phyloP scores from a whole-genome alignment of 2,888 invertebrate genomes.

The Patella depressa region DNA sequence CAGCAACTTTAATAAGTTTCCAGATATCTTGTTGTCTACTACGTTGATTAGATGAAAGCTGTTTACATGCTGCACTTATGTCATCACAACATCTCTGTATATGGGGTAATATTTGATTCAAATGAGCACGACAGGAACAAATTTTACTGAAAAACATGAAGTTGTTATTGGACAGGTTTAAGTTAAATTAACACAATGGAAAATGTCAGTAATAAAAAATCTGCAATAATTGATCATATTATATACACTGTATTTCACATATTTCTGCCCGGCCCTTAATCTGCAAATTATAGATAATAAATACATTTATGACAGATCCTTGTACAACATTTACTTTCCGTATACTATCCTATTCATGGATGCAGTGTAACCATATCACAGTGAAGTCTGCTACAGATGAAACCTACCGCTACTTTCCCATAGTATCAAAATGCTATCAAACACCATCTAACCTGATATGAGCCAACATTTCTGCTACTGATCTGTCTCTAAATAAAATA shows the following conservation, averaged over 20 bases:
- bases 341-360: no score
- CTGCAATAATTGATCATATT: neutral
- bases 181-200: neutral
- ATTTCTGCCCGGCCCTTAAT: neutral
- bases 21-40: constrained; percentile 62
- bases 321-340: no score
- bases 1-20: constrained; percentile 56
- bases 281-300: neutral
- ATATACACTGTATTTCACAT: neutral
- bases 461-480: constrained; percentile 54
- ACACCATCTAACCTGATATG: constrained; percentile 50
- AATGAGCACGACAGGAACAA: constrained; percentile 47
- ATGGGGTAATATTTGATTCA: constrained; percentile 47
- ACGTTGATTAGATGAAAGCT: constrained; percentile 53
- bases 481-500: constrained; percentile 51
- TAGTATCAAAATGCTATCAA: no score
- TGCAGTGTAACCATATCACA: no score
- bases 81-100: constrained; percentile 48
- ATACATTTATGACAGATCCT: no score
- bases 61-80: constrained; percentile 42
- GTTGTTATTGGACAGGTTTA: neutral
- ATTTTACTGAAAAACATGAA: constrained; percentile 51
- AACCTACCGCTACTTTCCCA: no score
- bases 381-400: no score
- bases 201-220: neutral